Evolutionary conservation across 2,888 invertebrate genomes (phyloP).

Genomic region (Leptopilina syphax): DNA sequence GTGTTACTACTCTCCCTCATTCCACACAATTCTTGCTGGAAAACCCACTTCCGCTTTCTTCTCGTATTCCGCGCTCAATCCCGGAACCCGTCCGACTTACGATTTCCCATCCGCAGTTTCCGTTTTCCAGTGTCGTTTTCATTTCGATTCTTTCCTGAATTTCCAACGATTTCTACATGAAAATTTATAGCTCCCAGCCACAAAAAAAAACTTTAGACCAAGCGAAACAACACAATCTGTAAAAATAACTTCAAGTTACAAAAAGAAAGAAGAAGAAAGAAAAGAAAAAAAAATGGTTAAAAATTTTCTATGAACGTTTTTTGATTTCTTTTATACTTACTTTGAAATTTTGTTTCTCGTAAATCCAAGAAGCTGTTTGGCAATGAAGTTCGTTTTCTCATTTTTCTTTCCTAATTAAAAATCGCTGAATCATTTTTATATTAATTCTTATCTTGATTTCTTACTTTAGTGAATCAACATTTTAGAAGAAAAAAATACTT

Average conservation of each 20-base stretch:
- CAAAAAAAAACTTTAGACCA: neutral
- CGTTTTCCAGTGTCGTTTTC: constrained; percentile 35
- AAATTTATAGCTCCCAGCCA: constrained; percentile 2
- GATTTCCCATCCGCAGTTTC: constrained; percentile 36
- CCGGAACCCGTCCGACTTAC: constrained; percentile 23
- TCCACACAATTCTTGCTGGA: constrained; percentile 43
- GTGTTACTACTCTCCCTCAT: constrained; percentile 29
- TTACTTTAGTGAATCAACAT: too few species aligned
- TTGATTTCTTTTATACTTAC: neutral
- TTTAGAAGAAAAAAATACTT: too few species aligned
- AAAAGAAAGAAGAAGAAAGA: neutral
- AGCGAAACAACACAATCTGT: constrained; percentile 27
- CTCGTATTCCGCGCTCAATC: constrained; percentile 44
- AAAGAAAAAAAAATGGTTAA: neutral
- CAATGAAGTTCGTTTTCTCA: too few species aligned
- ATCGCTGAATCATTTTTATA: too few species aligned
- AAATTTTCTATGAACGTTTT: neutral
- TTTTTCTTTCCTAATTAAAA: too few species aligned
- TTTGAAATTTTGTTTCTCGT: neutral
- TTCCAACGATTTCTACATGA: constrained; percentile 24
- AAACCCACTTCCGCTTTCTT: constrained; percentile 57
- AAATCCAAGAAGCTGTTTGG: too few species aligned
- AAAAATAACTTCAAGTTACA: constrained; percentile 13
- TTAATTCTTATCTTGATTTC: too few species aligned
- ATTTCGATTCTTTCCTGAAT: constrained; percentile 36